Conservation (phyloP, 2,888 invertebrate species). For the Drosophila melanosoma region DNA sequence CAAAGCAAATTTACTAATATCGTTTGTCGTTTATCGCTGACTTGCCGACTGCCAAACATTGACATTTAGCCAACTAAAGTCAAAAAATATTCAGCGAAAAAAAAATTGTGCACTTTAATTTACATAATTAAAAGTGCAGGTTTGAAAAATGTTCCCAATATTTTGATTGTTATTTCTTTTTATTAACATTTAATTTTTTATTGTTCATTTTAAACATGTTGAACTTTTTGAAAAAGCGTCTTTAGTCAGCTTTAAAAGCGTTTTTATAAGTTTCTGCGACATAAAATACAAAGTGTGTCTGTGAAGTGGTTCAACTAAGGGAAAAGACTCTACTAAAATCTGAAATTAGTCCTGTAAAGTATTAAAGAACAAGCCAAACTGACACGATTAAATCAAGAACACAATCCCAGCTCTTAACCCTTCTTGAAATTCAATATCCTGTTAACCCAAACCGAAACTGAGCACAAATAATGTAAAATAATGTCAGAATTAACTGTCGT, state of each 20-base stretch:
- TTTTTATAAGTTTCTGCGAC: no score
- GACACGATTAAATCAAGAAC: background rate
- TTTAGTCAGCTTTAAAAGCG: no score
- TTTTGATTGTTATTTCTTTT: background rate
- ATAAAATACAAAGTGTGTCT: background rate
- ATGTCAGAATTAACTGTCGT: slow-evolving; percentile 30
- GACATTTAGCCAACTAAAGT: slow-evolving; percentile 10
- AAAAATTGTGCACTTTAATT: background rate
- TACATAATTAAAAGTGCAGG: no score
- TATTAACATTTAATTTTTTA: background rate
- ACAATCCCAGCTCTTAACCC: background rate
- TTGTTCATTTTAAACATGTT: background rate
- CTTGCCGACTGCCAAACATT: slow-evolving; percentile 36
- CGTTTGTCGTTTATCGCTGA: slow-evolving; percentile 40
- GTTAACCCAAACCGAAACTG: slow-evolving; percentile 1
- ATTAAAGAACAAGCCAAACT: background rate
- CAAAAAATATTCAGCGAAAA: background rate
- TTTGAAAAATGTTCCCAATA: no score
- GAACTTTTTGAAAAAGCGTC: no score
- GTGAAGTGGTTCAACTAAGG: background rate
- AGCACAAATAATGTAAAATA: slow-evolving; percentile 15
- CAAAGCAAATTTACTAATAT: slow-evolving; percentile 45
- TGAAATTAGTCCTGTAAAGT: slow-evolving; percentile 9
- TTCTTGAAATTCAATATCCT: slow-evolving; percentile 30
- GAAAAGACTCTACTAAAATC: background rate